phyloP scores from a whole-genome alignment of 2,888 invertebrate genomes.

The Crocallis elinguaria region DNA sequence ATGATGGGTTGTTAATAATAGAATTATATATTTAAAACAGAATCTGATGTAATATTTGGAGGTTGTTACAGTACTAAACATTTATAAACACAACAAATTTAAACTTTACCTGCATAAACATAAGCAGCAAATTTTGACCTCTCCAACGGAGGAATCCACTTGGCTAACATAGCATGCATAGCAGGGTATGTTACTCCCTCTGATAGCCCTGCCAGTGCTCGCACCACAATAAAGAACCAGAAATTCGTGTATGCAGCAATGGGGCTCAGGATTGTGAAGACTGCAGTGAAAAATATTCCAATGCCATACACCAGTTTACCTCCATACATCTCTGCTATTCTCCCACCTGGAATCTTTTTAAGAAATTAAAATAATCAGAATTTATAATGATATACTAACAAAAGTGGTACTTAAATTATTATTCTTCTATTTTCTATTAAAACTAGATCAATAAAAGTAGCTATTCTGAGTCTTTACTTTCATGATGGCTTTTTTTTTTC shows the following conservation, averaged over 20 bases:
- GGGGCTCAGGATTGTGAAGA: slow-evolving; percentile 93
- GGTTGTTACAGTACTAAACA: too few species aligned
- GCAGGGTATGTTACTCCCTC: slow-evolving; percentile 97
- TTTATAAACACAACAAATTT: neutral
- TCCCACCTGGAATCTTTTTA: slow-evolving; percentile 87
- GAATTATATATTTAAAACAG: too few species aligned
- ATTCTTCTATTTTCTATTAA: too few species aligned
- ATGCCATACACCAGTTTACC: slow-evolving; percentile 95
- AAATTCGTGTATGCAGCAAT: slow-evolving; percentile 89
- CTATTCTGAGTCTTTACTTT: too few species aligned
- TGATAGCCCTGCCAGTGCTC: slow-evolving; percentile 92
- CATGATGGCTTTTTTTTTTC: too few species aligned
- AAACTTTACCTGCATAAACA: slow-evolving; percentile 89
- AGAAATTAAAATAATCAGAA: too few species aligned
- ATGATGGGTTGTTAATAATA: too few species aligned
- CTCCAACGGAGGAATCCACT: slow-evolving; percentile 97
- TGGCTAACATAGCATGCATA: slow-evolving; percentile 96
- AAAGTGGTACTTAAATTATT: too few species aligned
- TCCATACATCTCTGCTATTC: slow-evolving; percentile 93
- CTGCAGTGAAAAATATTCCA: slow-evolving; percentile 91
- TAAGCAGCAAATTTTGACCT: slow-evolving; percentile 95
- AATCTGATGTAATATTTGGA: too few species aligned
- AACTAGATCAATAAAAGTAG: too few species aligned
- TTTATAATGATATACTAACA: too few species aligned
- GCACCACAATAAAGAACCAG: slow-evolving; percentile 89